Evolutionary conservation across 2,888 invertebrate species (phyloP), one percentile per base, ranked within the genome.

Genomic region (Hoplodrina blanda): DNA sequence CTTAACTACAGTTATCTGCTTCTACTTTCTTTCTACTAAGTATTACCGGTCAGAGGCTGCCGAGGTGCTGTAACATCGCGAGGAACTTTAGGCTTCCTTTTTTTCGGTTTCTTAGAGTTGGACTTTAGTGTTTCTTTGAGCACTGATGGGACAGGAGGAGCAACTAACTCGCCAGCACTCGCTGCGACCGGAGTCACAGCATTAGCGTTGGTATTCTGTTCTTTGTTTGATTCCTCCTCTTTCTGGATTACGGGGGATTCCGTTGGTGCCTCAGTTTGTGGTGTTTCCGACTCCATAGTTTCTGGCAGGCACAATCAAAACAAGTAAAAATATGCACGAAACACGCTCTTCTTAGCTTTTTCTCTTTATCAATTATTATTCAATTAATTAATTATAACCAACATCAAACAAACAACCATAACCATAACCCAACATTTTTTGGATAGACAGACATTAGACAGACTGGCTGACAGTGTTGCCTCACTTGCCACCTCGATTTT

Each of bases 1-100:
- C 8, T n/a, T 37, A 13, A 41, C 41, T 41, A 11, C 0, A 4
- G 41, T 37, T 8, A 13, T 13, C n/a, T n/a, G n/a, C n/a, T 3
- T 13, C 41, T 13, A 41, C 11, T 41, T 15, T 13, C 11, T 41
- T 15, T 8, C 4, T 7, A 15, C 17, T 11, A 25, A 53, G n/a
- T 64, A 50, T 52, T 89, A 97, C 98, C 98, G 69, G 97, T 97
- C 17, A 97, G 93, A 11, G 98, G 97, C 86, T 97, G 97, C 62
- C 97, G 95, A 0, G 98, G 98, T 2, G 98, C 98, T 60, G 97
- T 97, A 15, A 96, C 96, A 90, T 98, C 98, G 79, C 97, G 96
- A 0, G 97, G 97, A 62, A 96, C 91, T 92, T 97, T 97, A 76
- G 97, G 97, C 69, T 97, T 96, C 81, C 97, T 97, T 88, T 97